Evolutionary conservation across 2,113 vertebrate species (phyloP).

Genomic region (Oncorhynchus masou): DNA sequence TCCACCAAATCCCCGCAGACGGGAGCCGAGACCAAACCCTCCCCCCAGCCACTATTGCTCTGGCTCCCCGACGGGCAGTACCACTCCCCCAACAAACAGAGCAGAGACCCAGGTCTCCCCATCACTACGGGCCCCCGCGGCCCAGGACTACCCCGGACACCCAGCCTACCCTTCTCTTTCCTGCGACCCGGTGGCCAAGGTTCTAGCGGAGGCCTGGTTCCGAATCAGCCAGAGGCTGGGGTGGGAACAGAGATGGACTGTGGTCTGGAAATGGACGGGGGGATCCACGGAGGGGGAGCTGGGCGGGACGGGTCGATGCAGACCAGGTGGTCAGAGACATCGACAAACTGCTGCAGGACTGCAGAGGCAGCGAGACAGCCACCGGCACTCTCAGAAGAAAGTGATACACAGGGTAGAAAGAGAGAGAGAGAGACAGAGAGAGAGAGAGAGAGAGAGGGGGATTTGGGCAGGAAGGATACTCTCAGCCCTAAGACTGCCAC

Average conservation of each 20-base stretch:
- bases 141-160: neutral
- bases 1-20: constrained; percentile 88
- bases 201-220: constrained; percentile 86
- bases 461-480: neutral
- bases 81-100: constrained; percentile 92
- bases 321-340: constrained; percentile 98
- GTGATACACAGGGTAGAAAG: constrained; percentile 66
- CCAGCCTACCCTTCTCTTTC: constrained; percentile 57
- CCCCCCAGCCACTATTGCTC: constrained; percentile 85
- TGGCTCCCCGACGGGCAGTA: constrained; percentile 84
- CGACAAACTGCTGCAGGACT: constrained; percentile 98
- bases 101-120: constrained; percentile 74
- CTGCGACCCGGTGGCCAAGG: constrained; percentile 83
- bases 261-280: constrained; percentile 82
- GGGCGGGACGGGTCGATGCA: constrained; percentile 76
- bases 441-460: constrained; percentile 27
- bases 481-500: neutral
- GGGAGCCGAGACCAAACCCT: constrained; percentile 89
- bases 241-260: constrained; percentile 79
- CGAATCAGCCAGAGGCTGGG: constrained; percentile 73
- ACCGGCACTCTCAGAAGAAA: constrained; percentile 81
- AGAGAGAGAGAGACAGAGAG: constrained; percentile 28
- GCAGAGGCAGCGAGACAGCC: constrained; percentile 85
- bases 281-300: constrained; percentile 68
- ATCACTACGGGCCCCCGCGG: neutral